phyloP scores from a whole-genome alignment of 2,113 vertebrate genomes.

The Xiphias gladius region DNA sequence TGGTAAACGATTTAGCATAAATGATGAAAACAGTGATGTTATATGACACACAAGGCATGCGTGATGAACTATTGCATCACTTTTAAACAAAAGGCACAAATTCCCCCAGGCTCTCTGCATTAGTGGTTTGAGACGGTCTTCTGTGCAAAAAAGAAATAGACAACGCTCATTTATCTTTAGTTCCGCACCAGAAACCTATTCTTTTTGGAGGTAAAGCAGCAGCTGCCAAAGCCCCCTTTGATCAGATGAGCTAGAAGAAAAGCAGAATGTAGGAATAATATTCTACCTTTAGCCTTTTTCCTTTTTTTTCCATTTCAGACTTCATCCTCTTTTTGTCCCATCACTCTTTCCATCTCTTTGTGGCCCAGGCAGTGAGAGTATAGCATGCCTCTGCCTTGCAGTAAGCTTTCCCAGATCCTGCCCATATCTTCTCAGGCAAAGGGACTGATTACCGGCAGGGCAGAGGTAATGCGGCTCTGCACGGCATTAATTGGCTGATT shows the following conservation, averaged over 20 bases:
- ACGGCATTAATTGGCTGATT: conserved; percentile 84
- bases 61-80: conserved; percentile 58
- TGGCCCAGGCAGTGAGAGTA: neutral
- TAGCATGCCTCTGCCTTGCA: conserved; percentile 15
- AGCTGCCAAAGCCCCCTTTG: conserved; percentile 37
- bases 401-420: conserved; percentile 41
- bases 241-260: conserved; percentile 40
- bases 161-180: conserved; percentile 62
- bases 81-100: conserved; percentile 34
- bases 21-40: conserved; percentile 52
- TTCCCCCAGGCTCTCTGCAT: conserved; percentile 24
- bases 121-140: conserved; percentile 19
- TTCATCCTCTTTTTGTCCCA: conserved; percentile 3
- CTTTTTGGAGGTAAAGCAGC: conserved; percentile 52
- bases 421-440: conserved; percentile 51
- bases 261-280: conserved; percentile 33
- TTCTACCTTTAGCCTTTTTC: conserved; percentile 7
- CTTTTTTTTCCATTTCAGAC: neutral
- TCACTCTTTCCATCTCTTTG: neutral
- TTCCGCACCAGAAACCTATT: conserved; percentile 8
- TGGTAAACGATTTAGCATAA: conserved; percentile 9
- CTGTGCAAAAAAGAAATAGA: conserved; percentile 42
- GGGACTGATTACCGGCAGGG: conserved; percentile 67
- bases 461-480: conserved; percentile 72
- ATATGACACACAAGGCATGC: conserved; percentile 43